Percentiles rank a stretch among this genome's conserved stretches.
These are phyloP conservation scores for Rhagophthalmus giganteus DNA, from an alignment of 2,888 invertebrate species.

Conservation along the genomic window DNA sequence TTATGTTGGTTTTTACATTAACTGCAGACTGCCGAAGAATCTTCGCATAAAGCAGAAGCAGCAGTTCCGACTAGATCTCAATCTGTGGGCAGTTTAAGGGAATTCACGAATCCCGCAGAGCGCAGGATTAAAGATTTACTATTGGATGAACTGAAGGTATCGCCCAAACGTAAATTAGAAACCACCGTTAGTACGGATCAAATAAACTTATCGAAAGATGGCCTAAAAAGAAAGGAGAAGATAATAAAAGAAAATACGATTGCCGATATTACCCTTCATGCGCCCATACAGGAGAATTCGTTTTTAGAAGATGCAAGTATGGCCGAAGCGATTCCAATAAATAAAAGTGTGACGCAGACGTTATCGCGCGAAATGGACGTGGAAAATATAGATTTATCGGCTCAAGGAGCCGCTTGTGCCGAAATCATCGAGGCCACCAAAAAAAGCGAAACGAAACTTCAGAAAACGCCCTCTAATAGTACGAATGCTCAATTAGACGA, in stretches of 20 bases:
- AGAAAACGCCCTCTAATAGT: conserved; percentile 35
- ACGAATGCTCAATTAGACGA: conserved; percentile 15
- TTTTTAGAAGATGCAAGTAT: conserved; percentile 45
- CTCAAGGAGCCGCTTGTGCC: conserved; percentile 54
- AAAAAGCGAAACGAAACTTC: conserved; percentile 45
- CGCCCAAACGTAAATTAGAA: conserved; percentile 76
- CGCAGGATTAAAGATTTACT: conserved; percentile 74
- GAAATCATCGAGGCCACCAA: conserved; percentile 56
- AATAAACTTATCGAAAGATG: conserved; percentile 53
- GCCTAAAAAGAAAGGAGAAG: conserved; percentile 67
- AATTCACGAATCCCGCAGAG: conserved; percentile 72
- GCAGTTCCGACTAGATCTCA: conserved; percentile 59
- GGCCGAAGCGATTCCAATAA: conserved; percentile 44
- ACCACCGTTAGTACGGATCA: conserved; percentile 73
- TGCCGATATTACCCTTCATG: conserved; percentile 51
- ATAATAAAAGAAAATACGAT: conserved; percentile 54
- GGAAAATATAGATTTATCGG: conserved; percentile 45
- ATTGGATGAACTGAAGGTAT: conserved; percentile 59
- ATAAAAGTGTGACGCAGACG: conserved; percentile 49
- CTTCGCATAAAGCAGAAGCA: conserved; percentile 46
- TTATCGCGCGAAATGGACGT: conserved; percentile 49
- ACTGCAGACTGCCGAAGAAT: conserved; percentile 43
- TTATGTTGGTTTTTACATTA: background rate
- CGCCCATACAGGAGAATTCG: conserved; percentile 41
- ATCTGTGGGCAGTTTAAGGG: conserved; percentile 75